Evolutionary conservation across 2,888 invertebrate species (phyloP), one percentile per base, ranked within the genome.

Genomic region (Tubulanus polymorphus): DNA sequence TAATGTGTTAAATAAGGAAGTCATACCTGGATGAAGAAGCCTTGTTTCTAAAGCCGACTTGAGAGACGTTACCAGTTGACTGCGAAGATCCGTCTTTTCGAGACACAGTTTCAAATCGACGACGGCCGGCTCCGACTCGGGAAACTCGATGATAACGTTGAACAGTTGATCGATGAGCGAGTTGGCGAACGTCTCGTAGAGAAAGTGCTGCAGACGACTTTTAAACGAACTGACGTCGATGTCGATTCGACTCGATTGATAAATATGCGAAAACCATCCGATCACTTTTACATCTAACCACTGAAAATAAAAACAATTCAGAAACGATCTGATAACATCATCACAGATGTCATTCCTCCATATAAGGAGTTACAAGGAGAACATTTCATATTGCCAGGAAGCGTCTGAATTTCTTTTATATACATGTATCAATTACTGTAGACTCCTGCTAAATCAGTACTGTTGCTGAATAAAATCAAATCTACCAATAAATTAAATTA

Each of bases 111-210:
- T 87, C 27, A 96, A 84, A 76, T 96, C 96, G 78, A 91, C 89
- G 35, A 96, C 85, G 1, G 93, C 93, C 20, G 93, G 91, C 70
- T 90, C 88, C 0, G 95, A 95, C 67, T 96, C 95, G 1, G 96
- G 96, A 81, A 90, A 96, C 78, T 95, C 95, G 66, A 96, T 93
- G 54, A 96, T 93, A 57, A 96, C 95, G 72, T 91, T 92, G 75
- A 96, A 96, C 51, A 96, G 84, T 75, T 96, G 93, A 65, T 91
- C 89, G 62, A 94, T 93, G 52, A 93, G 85, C 51, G 88, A 84
- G 76, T 87, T 87, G 6, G 93, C 93, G 71, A 93, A 95, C 29
- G 88, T 90, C 75, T 93, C 91, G 73, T 90, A 91, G 61, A 95
- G 81, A 75, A 87, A 90, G 74, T 91, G 89, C 27, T 85, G 85